phyloP scores from a whole-genome alignment of 2,797 vertebrate species.

The Morelia viridis region DNA sequence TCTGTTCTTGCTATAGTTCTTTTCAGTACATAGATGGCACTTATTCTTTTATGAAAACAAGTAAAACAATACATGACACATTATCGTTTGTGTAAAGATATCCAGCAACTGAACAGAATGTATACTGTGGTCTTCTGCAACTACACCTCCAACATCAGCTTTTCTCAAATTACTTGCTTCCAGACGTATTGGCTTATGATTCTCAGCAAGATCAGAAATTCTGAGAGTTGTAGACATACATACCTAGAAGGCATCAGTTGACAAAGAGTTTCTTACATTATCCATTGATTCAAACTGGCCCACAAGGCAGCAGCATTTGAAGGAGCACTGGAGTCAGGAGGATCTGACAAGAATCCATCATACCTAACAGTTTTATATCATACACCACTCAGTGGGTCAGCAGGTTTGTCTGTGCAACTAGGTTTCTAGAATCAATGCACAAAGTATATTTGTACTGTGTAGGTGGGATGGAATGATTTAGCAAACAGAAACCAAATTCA shows the following conservation, averaged over 20 bases:
- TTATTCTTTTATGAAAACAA: not conserved
- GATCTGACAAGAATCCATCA: not conserved
- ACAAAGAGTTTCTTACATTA: not conserved
- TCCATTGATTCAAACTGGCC: not conserved
- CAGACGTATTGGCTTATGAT: not conserved
- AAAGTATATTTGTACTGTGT: not conserved
- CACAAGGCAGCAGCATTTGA: not conserved
- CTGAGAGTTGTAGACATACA: not conserved
- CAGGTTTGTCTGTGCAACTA: not conserved
- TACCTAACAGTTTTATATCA: not conserved
- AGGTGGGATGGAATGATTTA: not conserved
- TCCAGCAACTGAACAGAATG: not conserved
- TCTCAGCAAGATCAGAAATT: not conserved
- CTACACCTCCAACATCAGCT: not conserved
- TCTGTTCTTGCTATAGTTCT: not conserved
- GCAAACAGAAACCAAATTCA: not conserved
- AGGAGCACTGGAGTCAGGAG: not conserved
- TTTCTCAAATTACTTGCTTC: not conserved
- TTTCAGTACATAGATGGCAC: not conserved
- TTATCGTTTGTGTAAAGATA: not conserved
- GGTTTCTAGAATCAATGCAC: too few relatives aligned
- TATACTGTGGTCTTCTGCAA: not conserved
- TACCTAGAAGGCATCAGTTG: not conserved
- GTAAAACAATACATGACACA: not conserved
- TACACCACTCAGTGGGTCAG: not conserved